phyloP scores from a whole-genome alignment of 2,888 invertebrate species.

The Tenthredo scrophulariae region DNA sequence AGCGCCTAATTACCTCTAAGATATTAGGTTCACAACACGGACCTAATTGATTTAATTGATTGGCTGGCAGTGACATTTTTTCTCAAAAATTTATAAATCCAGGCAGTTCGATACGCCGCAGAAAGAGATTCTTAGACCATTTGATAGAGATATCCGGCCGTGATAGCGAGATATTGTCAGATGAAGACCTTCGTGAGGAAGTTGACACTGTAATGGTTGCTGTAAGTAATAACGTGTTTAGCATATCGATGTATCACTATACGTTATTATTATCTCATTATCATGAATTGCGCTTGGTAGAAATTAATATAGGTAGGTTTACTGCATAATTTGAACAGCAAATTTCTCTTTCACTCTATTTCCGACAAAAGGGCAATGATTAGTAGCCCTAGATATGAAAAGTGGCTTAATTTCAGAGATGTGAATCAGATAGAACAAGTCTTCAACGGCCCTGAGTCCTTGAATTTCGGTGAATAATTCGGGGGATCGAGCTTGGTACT shows the following conservation, averaged over 20 bases:
- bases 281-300: too few relatives aligned
- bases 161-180: constrained; percentile 78
- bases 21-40: neutral
- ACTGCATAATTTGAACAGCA: too few relatives aligned
- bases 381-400: too few relatives aligned
- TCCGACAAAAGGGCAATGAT: too few relatives aligned
- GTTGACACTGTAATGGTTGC: neutral
- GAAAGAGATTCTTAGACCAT: constrained; percentile 78
- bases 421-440: too few relatives aligned
- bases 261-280: neutral
- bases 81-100: neutral
- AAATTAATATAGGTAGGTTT: too few relatives aligned
- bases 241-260: neutral
- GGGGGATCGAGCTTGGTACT: too few relatives aligned
- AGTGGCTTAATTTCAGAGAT: too few relatives aligned
- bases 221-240: neutral
- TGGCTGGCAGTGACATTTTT: neutral
- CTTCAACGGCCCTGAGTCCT: too few relatives aligned
- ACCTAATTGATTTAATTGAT: too few relatives aligned
- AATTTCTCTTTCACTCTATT: too few relatives aligned
- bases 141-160: constrained; percentile 78
- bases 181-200: constrained; percentile 62
- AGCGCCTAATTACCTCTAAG: neutral
- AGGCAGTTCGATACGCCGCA: constrained; percentile 53
- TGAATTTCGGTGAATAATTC: too few relatives aligned